Evolutionary conservation across 2,113 vertebrate species (phyloP).

Genomic region (Pterocles burchelli): DNA sequence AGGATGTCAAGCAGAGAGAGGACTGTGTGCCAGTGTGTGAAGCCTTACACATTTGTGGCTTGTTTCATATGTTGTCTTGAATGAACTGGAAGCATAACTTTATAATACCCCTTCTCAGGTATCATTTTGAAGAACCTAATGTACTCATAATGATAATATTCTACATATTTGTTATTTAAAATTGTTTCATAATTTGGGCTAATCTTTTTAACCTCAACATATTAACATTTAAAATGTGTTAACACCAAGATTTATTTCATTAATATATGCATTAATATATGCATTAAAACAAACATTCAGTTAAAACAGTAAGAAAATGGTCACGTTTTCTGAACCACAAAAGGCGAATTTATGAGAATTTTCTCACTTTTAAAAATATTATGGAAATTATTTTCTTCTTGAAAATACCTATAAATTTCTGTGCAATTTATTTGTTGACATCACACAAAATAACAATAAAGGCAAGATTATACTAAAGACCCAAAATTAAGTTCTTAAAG

Average conservation of each 20-base stretch:
- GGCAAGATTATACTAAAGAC: neutral
- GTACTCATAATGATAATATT: neutral
- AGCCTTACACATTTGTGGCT: neutral
- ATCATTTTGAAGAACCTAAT: neutral
- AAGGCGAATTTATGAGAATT: neutral
- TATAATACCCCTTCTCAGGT: neutral
- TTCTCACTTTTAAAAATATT: neutral
- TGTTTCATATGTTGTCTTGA: neutral
- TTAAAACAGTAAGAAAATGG: neutral
- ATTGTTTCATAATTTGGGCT: neutral
- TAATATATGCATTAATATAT: neutral
- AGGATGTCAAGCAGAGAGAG: neutral
- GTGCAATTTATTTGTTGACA: neutral
- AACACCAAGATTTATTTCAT: neutral
- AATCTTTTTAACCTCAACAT: neutral
- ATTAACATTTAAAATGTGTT: neutral
- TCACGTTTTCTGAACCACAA: neutral
- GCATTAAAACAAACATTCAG: neutral
- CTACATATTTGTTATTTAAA: neutral
- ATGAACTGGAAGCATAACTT: neutral
- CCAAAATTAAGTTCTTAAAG: neutral
- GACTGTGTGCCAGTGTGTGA: neutral
- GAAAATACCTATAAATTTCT: neutral
- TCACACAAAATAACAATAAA: neutral
- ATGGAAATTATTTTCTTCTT: neutral